Evolutionary conservation across 2,797 vertebrate genomes (phyloP), one percentile per base, ranked within the genome.

Genomic region (Rallus crepitans): DNA sequence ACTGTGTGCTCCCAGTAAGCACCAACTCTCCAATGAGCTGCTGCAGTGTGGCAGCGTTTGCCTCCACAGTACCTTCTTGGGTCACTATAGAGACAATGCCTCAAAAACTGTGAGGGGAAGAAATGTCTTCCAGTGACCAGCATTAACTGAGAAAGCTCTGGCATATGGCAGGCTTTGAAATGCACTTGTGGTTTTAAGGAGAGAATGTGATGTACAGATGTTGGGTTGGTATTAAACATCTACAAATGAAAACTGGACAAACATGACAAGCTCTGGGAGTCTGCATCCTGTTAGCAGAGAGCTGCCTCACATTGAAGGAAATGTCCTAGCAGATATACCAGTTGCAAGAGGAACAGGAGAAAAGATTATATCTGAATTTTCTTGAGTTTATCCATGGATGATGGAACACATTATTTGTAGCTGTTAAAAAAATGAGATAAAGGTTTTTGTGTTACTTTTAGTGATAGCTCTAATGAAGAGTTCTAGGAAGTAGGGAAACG

Each of bases 221-320:
- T 87, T 82, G 37, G 66, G 52, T 37, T 79, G 40, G 15, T 8
- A 2, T 89, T 96, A 89, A 86, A 71, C 45, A 82, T 56, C 48
- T 95, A 40, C 59, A 84, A 64, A 63, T 93, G 75, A 88, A 65
- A 96, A 79, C 48, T 81, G 80, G 84, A 65, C 61, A 90, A 75
- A 71, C 17, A 27, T 16, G 42, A 63, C 42, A 53, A 71, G 48
- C 79, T 72, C 56, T n/a, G 35, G 27, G 35, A 76, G 52, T 56
- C 70, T 73, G 53, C 42, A 78, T 90, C 59, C 81, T 85, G 33
- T 33, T 27, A 89, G 75, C 42, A 76, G 82, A 86, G 20, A 31
- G 14, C 40, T 75, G 53, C 39, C 52, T 88, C 15, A 16, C 16
- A 5, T 72, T 66, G 70, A 91, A 85, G 72, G 61, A 78, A 56